Conservation (phyloP, 1,140 invertebrate species). For the Trachymyrmex septentrionalis region DNA sequence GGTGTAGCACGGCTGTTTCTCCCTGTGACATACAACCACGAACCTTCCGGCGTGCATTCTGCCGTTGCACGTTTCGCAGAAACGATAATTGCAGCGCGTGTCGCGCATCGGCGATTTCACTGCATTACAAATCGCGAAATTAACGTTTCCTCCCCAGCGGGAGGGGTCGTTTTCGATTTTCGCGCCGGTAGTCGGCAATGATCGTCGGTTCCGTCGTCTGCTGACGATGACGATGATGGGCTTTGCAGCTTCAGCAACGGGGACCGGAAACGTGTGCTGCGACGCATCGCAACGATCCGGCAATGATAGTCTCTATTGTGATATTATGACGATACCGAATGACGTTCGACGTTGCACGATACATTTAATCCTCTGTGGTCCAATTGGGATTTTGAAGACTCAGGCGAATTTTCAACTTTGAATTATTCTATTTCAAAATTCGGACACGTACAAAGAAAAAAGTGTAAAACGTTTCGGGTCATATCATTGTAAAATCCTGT, state of each 20-base stretch:
- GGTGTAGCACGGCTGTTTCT: neutral
- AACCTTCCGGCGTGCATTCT: constrained; percentile 31
- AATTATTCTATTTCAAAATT: too few species aligned
- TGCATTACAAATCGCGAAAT: constrained; percentile 67
- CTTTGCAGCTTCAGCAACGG: constrained; percentile 26
- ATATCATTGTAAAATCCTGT: too few species aligned
- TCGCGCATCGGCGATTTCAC: constrained; percentile 48
- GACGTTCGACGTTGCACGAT: constrained; percentile 62
- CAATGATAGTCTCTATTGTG: constrained; percentile 60
- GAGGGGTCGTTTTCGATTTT: constrained; percentile 63
- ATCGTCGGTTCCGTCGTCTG: neutral
- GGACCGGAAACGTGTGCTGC: constrained; percentile 17
- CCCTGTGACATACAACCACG: constrained; percentile 26
- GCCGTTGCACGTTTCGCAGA: constrained; percentile 7
- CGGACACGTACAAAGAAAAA: too few species aligned
- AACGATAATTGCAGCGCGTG: constrained; percentile 50
- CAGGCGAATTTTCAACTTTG: too few species aligned
- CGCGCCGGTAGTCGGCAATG: constrained; percentile 29
- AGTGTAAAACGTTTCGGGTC: too few species aligned
- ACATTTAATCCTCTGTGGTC: neutral
- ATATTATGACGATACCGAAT: constrained; percentile 77
- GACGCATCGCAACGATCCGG: constrained; percentile 64
- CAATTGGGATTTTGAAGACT: too few species aligned
- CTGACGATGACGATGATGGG: constrained; percentile 29
- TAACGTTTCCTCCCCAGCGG: constrained; percentile 64